Conservation (phyloP, 2,888 invertebrate species). For the Caenorhabditis imperialis region DNA sequence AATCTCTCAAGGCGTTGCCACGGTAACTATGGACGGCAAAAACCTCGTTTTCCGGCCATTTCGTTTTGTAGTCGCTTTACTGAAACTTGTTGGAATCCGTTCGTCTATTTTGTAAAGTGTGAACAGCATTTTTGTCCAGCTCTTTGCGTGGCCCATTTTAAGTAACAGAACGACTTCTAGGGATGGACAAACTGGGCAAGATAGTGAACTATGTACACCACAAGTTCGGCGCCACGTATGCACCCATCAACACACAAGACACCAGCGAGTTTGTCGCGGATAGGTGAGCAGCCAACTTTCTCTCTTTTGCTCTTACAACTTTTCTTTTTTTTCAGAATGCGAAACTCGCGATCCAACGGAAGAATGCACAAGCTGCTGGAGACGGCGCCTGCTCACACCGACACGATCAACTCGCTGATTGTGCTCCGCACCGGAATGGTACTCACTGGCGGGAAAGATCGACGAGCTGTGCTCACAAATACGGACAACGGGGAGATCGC, state of each 20-base stretch:
- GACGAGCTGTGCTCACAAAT: constrained; percentile 73
- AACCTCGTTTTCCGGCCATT: no score
- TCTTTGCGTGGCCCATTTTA: not conserved
- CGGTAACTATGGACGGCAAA: no score
- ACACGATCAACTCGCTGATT: constrained; percentile 69
- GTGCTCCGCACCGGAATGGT: constrained; percentile 74
- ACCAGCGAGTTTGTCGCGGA: constrained; percentile 64
- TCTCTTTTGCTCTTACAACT: not conserved
- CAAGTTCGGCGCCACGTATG: constrained; percentile 65
- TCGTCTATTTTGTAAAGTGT: not conserved
- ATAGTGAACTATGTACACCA: constrained; percentile 20
- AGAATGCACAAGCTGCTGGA: constrained; percentile 12
- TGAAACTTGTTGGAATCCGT: no score
- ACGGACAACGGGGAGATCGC: constrained; percentile 69
- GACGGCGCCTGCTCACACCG: constrained; percentile 60
- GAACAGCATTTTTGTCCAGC: not conserved
- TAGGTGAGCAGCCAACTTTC: constrained; percentile 17
- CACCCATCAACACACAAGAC: constrained; percentile 66
- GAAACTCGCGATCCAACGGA: constrained; percentile 14
- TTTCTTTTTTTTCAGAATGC: constrained; percentile 17
- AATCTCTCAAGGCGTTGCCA: no score
- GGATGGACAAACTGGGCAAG: constrained; percentile 32
- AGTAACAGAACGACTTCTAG: not conserved
- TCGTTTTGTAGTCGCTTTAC: no score
- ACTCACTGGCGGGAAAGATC: constrained; percentile 71